phyloP scores from a whole-genome alignment of 2,113 vertebrate species.

The Tetraodon nigroviridis region DNA sequence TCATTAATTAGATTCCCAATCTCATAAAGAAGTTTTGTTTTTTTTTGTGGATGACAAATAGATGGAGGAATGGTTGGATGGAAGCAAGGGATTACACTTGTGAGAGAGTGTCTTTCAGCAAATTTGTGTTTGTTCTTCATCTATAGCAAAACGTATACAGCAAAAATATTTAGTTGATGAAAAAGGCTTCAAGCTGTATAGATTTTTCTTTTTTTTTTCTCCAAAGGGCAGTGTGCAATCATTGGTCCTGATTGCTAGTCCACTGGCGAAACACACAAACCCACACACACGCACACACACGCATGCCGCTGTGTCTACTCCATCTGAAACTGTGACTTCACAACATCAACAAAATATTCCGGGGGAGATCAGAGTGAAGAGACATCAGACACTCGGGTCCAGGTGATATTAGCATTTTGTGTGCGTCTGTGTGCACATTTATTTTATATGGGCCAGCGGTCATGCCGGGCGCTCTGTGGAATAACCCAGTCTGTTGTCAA shows the following conservation, averaged over 20 bases:
- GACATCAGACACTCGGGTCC: slow-evolving; percentile 52
- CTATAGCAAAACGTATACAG: slow-evolving; percentile 48
- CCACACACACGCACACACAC: slow-evolving; percentile 12
- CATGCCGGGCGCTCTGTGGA: slow-evolving; percentile 28
- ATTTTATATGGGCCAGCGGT: slow-evolving; percentile 12
- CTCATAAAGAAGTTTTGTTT: background rate
- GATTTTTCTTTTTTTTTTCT: slow-evolving; percentile 46
- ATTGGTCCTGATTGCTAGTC: slow-evolving; percentile 59
- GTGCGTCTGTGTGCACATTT: slow-evolving; percentile 31
- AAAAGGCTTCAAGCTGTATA: slow-evolving; percentile 57
- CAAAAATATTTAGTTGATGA: slow-evolving; percentile 50
- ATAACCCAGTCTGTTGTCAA: slow-evolving; percentile 49
- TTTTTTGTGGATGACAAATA: background rate
- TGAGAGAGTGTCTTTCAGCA: slow-evolving; percentile 19
- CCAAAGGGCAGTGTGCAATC: slow-evolving; percentile 61
- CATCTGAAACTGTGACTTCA: slow-evolving; percentile 48
- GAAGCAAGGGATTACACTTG: background rate
- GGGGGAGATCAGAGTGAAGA: slow-evolving; percentile 52
- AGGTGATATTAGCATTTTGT: slow-evolving; percentile 54
- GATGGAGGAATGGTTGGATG: background rate
- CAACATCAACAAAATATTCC: slow-evolving; percentile 62
- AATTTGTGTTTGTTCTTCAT: slow-evolving; percentile 32
- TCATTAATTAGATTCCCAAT: background rate
- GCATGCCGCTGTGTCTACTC: background rate
- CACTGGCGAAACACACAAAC: slow-evolving; percentile 42